Conservation (phyloP, 1,140 invertebrate genomes). For the Ceratoteleas bidentatus region DNA sequence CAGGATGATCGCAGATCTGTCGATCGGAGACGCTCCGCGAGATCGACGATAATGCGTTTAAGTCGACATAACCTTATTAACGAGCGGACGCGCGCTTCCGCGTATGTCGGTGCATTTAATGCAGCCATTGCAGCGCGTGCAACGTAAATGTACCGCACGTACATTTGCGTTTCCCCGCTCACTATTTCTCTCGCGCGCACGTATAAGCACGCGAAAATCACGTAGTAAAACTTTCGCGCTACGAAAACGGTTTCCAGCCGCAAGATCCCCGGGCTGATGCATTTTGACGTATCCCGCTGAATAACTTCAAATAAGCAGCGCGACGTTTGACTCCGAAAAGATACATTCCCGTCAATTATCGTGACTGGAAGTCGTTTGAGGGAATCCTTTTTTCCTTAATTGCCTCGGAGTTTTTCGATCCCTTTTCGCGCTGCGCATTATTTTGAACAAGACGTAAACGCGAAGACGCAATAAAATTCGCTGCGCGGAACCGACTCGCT, state of each 20-base stretch:
- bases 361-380: neutral
- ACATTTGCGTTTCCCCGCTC: neutral
- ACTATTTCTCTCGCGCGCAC: neutral
- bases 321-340: neutral
- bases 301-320: conserved; percentile 4
- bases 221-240: conserved; percentile 35
- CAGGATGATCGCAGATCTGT: neutral
- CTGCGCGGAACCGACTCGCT: too few relatives aligned
- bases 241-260: conserved; percentile 23
- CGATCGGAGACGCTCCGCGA: neutral
- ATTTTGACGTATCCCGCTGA: conserved; percentile 18
- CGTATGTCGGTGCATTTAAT: conserved; percentile 38
- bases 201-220: conserved; percentile 23
- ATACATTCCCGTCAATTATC: neutral
- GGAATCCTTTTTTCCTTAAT: too few relatives aligned
- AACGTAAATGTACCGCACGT: conserved; percentile 29
- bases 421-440: too few relatives aligned
- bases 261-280: conserved; percentile 10
- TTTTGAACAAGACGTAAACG: too few relatives aligned
- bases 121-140: conserved; percentile 30
- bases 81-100: neutral
- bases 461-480: too few relatives aligned
- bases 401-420: too few relatives aligned
- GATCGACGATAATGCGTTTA: conserved; percentile 47
- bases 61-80: conserved; percentile 29